Evolutionary conservation across 1,140 invertebrate genomes (phyloP).

Genomic region (Lasioglossum baleicum): DNA sequence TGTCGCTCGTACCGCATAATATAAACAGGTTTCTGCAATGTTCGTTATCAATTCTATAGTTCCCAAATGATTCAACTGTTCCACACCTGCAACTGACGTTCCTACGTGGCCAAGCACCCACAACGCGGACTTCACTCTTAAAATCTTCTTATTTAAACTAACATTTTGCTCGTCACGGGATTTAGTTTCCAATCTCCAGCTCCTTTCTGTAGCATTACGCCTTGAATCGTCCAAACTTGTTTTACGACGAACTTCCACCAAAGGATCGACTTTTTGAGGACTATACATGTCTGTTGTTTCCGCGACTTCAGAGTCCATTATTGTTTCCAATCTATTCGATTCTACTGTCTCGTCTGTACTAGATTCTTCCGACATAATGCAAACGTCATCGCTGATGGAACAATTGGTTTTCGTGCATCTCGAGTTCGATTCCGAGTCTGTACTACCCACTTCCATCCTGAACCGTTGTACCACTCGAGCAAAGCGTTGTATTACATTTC

Average conservation of each 20-base stretch:
- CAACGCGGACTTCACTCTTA: conserved; percentile 91
- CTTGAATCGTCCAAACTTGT: conserved; percentile 75
- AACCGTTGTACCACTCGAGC: conserved; percentile 72
- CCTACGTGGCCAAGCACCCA: conserved; percentile 94
- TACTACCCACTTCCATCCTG: conserved; percentile 64
- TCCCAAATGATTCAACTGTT: conserved; percentile 84
- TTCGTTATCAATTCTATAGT: conserved; percentile 83
- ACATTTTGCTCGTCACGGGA: conserved; percentile 61
- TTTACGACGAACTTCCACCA: conserved; percentile 69
- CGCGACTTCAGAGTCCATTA: conserved; percentile 72
- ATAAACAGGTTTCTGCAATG: conserved; percentile 88
- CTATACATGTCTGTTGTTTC: conserved; percentile 62
- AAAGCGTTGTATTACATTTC: conserved; percentile 74
- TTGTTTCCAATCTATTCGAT: conserved; percentile 73
- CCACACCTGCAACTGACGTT: conserved; percentile 86
- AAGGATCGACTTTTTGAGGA: conserved; percentile 61
- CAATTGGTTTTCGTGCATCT: conserved; percentile 58
- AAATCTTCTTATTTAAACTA: conserved; percentile 79
- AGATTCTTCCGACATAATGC: conserved; percentile 65
- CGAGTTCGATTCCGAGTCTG: conserved; percentile 54
- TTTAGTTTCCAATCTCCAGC: conserved; percentile 66
- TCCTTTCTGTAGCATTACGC: conserved; percentile 73
- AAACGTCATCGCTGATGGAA: conserved; percentile 64
- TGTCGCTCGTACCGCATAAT: conserved; percentile 93
- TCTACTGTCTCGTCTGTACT: conserved; percentile 64